Base-by-base conservation (phyloP, 2,113 vertebrate genomes). In the Macheiramphus alcinus region DNA sequence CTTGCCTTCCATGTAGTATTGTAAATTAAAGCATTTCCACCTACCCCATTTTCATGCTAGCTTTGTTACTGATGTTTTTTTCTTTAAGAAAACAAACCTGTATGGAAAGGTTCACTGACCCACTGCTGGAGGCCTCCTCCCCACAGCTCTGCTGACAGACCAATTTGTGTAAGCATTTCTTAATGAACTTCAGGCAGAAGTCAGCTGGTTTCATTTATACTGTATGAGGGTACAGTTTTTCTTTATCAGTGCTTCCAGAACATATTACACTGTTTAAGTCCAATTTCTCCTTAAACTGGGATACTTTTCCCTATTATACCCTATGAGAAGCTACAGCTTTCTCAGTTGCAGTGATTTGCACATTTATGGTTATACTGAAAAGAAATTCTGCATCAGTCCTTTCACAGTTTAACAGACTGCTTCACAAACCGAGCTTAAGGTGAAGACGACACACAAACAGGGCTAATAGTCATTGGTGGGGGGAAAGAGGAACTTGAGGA, bases 391-490 rank as follows among this genome's bases (percentile, higher is more conserved):
- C 75, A 29, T 2, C 53, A 21, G 53, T 6, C 19, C 52, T 59
- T 56, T 36, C n/a, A 16, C 8, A 13, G 45, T 16, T 38, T 13
- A 79, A 14, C 53, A 38, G 16, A 6, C 1, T 5, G 13, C 36
- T 59, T 47, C 53, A 27, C 65, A 36, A 31, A 16, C 10, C 0
- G 0, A 66, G 47, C 48, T 34, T 27, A 16, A 21, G 75, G n/a
- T 13, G 59, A 47, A 29, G 80, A 22, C 47, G 80, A 22, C 47
- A 42, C 18, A 9, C 25, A 26, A 23, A 10, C 34, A 15, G 59
- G 71, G 23, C 48, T 27, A 7, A 16, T 2, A 12, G 48, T 12
- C 9, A 0, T 0, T 8, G 8, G 25, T 27, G 16, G 4, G 16
- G 32, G 18, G 45, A 29, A 1, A 16, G 55, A 43, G 50, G 65